Conservation (phyloP, 2,888 invertebrate genomes). For the Drosophila bunnanda region DNA sequence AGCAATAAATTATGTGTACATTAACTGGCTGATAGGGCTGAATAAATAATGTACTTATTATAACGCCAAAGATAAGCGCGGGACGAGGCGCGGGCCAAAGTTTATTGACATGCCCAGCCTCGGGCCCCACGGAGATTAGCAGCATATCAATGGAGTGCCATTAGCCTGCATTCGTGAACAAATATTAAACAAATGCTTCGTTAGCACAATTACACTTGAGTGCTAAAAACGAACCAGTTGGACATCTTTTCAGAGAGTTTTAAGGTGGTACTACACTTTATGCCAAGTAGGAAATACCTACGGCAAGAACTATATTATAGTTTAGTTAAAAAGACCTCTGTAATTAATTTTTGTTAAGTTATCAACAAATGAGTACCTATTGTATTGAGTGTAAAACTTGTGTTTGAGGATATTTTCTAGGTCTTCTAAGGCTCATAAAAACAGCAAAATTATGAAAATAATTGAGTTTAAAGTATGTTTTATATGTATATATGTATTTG, state of each 20-base stretch:
- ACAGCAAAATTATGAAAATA: background rate
- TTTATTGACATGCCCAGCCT: slow-evolving; percentile 50
- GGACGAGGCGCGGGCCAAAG: slow-evolving; percentile 34
- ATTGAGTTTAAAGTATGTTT: background rate
- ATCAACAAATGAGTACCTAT: background rate
- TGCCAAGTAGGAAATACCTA: background rate
- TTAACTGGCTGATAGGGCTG: slow-evolving; percentile 29
- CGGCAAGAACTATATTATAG: background rate
- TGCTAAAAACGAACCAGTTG: slow-evolving; percentile 44
- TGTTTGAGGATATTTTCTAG: background rate
- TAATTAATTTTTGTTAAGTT: background rate
- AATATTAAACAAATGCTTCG: slow-evolving; percentile 33
- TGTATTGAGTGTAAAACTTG: background rate
- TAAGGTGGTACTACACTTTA: background rate
- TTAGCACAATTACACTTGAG: slow-evolving; percentile 50
- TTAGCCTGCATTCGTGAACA: slow-evolving; percentile 34
- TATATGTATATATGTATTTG: too few relatives aligned
- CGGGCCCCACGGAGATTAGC: slow-evolving; percentile 40
- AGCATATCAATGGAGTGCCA: slow-evolving; percentile 41
- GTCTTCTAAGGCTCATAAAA: background rate
- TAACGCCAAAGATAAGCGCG: slow-evolving; percentile 30
- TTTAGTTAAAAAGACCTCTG: background rate
- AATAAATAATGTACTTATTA: slow-evolving; percentile 14
- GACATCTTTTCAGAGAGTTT: slow-evolving; percentile 7
- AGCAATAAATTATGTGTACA: slow-evolving; percentile 25